Evolutionary conservation across 2,888 invertebrate species (phyloP).

Genomic region (Stenolophus ochropezus): DNA sequence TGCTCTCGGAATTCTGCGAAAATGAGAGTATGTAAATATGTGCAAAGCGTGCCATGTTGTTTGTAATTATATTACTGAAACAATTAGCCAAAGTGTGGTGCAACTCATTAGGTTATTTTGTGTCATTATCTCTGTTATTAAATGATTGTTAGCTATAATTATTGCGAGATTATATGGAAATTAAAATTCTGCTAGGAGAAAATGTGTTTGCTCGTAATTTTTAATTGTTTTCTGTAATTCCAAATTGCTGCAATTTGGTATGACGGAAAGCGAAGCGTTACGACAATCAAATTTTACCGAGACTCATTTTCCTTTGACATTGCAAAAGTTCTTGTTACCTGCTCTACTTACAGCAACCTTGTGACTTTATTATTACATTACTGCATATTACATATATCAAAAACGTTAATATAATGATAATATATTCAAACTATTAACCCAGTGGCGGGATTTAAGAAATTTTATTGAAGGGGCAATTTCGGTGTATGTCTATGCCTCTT

Average conservation of each 20-base stretch:
- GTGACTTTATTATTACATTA: not conserved
- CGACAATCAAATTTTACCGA: constrained; percentile 23
- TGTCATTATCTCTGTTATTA: constrained; percentile 59
- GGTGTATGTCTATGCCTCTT: no score
- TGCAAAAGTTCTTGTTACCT: not conserved
- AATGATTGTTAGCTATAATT: constrained; percentile 58
- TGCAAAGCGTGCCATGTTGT: constrained; percentile 31
- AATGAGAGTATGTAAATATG: constrained; percentile 42
- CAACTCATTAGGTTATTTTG: constrained; percentile 59
- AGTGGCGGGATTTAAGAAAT: no score
- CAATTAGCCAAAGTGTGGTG: constrained; percentile 58
- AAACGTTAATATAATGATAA: not conserved
- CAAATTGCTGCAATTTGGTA: constrained; percentile 36
- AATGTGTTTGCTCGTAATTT: constrained; percentile 51
- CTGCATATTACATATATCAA: not conserved
- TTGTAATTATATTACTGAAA: constrained; percentile 53
- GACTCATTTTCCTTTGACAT: constrained; percentile 43
- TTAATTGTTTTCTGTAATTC: constrained; percentile 31
- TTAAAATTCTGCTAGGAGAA: constrained; percentile 51
- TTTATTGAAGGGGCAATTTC: no score
- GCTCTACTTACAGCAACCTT: not conserved
- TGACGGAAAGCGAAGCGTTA: constrained; percentile 24
- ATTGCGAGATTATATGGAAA: constrained; percentile 54
- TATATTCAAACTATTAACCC: no score
- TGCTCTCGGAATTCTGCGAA: constrained; percentile 1